Percentiles rank a stretch among this genome's conserved stretches.
phyloP scores from a whole-genome alignment of 2,797 vertebrate genomes.

The Eulemur coronatus region DNA sequence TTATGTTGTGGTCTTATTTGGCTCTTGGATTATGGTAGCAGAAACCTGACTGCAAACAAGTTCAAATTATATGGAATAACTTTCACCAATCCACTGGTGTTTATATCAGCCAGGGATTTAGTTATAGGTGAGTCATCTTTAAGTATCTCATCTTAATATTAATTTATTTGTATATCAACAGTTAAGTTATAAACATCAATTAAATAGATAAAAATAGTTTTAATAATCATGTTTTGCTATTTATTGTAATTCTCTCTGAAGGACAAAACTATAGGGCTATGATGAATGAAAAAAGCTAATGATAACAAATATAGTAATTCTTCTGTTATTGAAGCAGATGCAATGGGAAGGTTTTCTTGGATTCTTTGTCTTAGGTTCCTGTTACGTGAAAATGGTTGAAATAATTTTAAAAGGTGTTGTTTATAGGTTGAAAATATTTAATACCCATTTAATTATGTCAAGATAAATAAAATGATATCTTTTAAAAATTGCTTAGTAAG shows the following conservation, averaged over 20 bases:
- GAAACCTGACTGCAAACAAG: conserved; percentile 89
- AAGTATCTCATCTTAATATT: conserved; percentile 18
- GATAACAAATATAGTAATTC: background rate
- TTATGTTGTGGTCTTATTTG: conserved; percentile 98
- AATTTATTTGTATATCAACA: background rate
- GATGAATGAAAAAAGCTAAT: background rate
- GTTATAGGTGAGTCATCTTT: conserved; percentile 91
- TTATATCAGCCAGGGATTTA: conserved; percentile 95
- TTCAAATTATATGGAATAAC: conserved; percentile 95
- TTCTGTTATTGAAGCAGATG: background rate
- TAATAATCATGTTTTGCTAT: conserved; percentile 15
- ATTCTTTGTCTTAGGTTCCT: background rate
- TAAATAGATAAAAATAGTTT: background rate
- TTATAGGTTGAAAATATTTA: conserved; percentile 44
- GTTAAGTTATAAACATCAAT: background rate
- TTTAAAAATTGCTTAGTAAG: conserved; percentile 15
- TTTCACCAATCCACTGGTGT: conserved; percentile 94
- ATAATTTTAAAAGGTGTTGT: conserved; percentile 15
- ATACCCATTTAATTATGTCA: background rate
- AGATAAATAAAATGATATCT: background rate
- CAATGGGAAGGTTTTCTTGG: background rate
- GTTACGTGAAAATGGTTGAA: background rate
- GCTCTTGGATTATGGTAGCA: conserved; percentile 95
- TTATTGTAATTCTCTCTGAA: background rate
- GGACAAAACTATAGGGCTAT: background rate